phyloP scores from a whole-genome alignment of 2,113 vertebrate species.

The Columba janthina region DNA sequence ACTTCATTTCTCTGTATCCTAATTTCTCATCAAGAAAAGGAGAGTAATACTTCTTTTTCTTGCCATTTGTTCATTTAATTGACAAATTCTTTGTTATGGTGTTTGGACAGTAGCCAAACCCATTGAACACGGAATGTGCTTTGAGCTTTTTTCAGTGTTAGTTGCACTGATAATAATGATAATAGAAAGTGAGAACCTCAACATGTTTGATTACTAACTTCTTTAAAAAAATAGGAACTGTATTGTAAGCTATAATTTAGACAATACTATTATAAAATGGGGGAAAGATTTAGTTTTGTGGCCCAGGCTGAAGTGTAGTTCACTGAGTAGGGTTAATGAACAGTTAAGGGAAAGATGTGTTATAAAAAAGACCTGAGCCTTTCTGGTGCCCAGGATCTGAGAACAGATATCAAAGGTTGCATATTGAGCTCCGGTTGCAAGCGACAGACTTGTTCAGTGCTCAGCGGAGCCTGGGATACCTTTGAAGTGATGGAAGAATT shows the following conservation, averaged over 20 bases:
- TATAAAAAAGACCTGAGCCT: background rate
- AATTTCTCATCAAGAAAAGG: background rate
- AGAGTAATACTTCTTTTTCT: background rate
- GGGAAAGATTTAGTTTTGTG: background rate
- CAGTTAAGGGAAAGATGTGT: background rate
- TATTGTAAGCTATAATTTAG: rapidly evolving
- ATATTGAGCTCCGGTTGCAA: background rate
- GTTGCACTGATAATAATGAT: background rate
- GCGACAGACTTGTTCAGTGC: background rate
- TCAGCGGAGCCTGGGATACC: background rate
- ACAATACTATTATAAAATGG: background rate
- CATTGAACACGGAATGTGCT: rapidly evolving
- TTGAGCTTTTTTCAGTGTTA: background rate
- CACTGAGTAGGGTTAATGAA: background rate
- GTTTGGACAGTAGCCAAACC: background rate
- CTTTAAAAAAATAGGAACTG: background rate
- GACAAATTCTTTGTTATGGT: background rate
- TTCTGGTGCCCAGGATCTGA: background rate
- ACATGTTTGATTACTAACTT: background rate
- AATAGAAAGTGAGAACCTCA: background rate
- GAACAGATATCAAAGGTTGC: background rate
- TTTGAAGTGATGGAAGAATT: background rate
- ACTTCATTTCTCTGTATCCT: background rate
- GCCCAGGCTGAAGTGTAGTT: background rate
- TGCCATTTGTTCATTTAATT: background rate